Evolutionary conservation across 2,888 invertebrate genomes (phyloP).

Genomic region (Zaprionus bogoriensis): DNA sequence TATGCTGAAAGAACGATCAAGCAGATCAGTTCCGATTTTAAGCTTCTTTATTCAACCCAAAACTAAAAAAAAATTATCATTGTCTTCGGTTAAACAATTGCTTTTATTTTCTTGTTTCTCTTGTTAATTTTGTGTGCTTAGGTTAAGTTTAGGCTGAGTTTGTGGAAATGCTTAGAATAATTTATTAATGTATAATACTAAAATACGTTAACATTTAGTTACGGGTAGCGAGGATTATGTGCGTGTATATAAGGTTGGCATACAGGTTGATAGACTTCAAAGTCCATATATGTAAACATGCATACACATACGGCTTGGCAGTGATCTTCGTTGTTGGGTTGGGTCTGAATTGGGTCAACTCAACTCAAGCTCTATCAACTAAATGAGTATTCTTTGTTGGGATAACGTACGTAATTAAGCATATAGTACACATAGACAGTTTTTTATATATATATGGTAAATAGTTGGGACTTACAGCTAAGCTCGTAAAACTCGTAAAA

Average conservation of each 20-base stretch:
- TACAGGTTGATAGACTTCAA: not conserved
- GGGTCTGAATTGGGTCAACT: too few species aligned
- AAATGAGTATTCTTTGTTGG: conserved; percentile 45
- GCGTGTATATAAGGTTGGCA: not conserved
- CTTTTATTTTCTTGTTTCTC: conserved; percentile 9
- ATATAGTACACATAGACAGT: conserved; percentile 17
- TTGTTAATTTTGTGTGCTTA: not conserved
- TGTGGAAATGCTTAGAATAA: conserved; percentile 47
- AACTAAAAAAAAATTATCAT: too few species aligned
- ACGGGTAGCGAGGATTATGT: conserved; percentile 23
- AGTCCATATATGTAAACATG: conserved; percentile 1
- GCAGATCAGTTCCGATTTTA: too few species aligned
- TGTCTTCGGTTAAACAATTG: conserved; percentile 29
- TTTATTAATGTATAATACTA: conserved; percentile 51
- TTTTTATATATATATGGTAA: too few species aligned
- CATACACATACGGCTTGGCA: not conserved
- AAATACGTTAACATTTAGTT: conserved; percentile 38
- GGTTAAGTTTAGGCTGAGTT: conserved; percentile 9
- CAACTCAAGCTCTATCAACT: conserved; percentile 38
- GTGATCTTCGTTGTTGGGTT: not conserved
- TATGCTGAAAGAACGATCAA: too few species aligned
- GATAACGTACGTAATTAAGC: conserved; percentile 26
- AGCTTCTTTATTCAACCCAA: too few species aligned
- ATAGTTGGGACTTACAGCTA: too few species aligned
- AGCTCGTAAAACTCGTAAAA: too few species aligned